Evolutionary conservation across 2,888 invertebrate genomes (phyloP), one percentile per base, ranked within the genome.

Genomic region (Philonicus albiceps): DNA sequence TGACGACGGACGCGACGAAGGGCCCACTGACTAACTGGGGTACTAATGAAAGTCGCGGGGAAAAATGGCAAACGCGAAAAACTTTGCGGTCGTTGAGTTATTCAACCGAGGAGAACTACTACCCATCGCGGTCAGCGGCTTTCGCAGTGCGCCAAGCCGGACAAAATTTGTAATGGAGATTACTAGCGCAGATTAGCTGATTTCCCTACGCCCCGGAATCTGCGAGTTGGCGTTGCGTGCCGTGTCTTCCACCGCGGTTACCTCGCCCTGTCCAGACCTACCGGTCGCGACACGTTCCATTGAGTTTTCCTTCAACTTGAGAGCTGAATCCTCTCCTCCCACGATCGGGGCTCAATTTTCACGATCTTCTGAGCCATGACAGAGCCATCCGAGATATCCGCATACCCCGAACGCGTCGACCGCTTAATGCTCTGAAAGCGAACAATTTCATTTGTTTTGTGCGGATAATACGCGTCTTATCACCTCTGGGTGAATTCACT

Each of bases 321-420:
- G 53, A 64, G 27, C 7, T 43, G 64, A 27, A 19, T 11, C 64
- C 64, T 64, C 64, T 64, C 19, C 64, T 64, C 27, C 64, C 22
- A 27, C 64, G 3, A 64, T 78, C 78, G 43, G 11, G 40, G 2
- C 37, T 22, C 78, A 49, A 78, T 78, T 49, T 49, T 78, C 78
- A 78, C 78, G 78, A 78, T 78, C 43, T 78, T 19, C 30, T 78
- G 49, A 78, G 49, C 27, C 78, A 78, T 76, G 76, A 76, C 76
- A 76, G 43, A n/a, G 27, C 64, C 64, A 27, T 22, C 27, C 22
- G 64, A 78, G 49, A 53, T 78, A 78, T 78, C 78, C 53, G 78
- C 27, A 78, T 78, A 43, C 78, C 22, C 78, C 43, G 34, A 13
- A 78, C 19, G 43, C 34, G 43, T 43, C 43, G 6, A 55, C 55